These are phyloP conservation scores for Thermophis baileyi DNA, from an alignment of 2,113 vertebrate genomes.

Conservation along the genomic window DNA sequence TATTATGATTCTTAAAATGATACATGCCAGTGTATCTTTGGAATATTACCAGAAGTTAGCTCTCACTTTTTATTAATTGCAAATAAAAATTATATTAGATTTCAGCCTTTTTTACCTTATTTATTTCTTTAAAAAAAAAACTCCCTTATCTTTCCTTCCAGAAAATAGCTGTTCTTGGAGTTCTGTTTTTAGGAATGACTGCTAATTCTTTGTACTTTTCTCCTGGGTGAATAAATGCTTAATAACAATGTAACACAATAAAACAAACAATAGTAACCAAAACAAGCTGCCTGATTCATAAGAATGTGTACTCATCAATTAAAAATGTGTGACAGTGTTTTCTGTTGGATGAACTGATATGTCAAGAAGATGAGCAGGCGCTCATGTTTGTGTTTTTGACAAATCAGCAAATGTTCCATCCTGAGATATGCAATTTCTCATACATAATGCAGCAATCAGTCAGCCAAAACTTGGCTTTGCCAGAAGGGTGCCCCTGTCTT, in stretches of 20 bases:
- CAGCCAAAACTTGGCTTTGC: slow-evolving; percentile 51
- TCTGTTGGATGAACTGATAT: slow-evolving; percentile 73
- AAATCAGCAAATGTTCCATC: slow-evolving; percentile 90
- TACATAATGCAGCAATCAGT: slow-evolving; percentile 82
- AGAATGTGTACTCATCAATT: slow-evolving; percentile 73
- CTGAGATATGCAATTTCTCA: slow-evolving; percentile 77
- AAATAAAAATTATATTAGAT: slow-evolving; percentile 1
- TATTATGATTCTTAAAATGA: neutral
- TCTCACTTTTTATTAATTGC: slow-evolving; percentile 6
- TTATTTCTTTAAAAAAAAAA: neutral
- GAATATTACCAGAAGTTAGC: neutral
- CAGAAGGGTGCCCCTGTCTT: slow-evolving; percentile 47
- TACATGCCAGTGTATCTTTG: neutral
- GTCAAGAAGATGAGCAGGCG: slow-evolving; percentile 83
- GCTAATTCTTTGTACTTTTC: slow-evolving; percentile 29
- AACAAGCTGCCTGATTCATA: slow-evolving; percentile 54
- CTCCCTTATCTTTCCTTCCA: slow-evolving; percentile 40
- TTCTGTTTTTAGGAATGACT: slow-evolving; percentile 14
- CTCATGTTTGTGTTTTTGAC: slow-evolving; percentile 84
- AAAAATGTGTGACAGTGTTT: slow-evolving; percentile 75
- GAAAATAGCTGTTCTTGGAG: slow-evolving; percentile 47
- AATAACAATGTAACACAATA: neutral
- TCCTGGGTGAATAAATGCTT: slow-evolving; percentile 11
- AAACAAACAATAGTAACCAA: neutral
- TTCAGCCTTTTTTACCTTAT: slow-evolving; percentile 6